Evolutionary conservation across 1,140 invertebrate genomes (phyloP).

Genomic region (Leptopilina clavipes): DNA sequence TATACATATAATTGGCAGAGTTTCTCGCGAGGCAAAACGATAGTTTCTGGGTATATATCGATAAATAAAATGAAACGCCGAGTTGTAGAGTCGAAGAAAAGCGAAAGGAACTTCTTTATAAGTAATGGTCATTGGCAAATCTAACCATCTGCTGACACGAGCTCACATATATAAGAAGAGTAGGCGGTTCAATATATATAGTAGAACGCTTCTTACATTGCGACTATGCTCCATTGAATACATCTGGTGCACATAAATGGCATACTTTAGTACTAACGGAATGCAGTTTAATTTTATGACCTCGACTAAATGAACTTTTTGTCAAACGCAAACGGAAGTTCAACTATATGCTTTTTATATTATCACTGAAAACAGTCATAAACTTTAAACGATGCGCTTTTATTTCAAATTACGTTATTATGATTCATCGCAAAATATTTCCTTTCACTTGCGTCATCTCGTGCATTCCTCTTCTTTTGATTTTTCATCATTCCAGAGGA

Average conservation of each 20-base stretch:
- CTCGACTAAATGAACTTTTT: constrained; percentile 8
- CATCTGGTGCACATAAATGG: constrained; percentile 33
- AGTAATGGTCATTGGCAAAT: constrained; percentile 28
- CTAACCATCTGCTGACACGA: constrained; percentile 29
- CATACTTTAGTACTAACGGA: constrained; percentile 20
- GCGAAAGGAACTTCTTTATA: constrained; percentile 26
- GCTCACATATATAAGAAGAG: constrained; percentile 6
- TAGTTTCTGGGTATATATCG: background rate
- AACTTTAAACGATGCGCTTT: no score
- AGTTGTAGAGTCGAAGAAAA: constrained; percentile 13
- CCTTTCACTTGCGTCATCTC: no score
- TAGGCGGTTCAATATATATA: constrained; percentile 25
- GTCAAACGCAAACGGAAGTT: background rate
- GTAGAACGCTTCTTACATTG: constrained; percentile 17
- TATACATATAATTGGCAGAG: background rate
- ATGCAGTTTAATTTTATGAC: constrained; percentile 30
- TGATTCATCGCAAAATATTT: no score
- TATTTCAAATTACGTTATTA: no score
- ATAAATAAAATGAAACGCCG: constrained; percentile 18
- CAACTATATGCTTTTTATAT: background rate
- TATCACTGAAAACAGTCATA: no score
- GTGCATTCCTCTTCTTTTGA: no score
- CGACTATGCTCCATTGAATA: constrained; percentile 29
- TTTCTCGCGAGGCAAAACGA: constrained; percentile 10
- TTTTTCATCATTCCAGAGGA: no score